Evolutionary conservation across 2,888 invertebrate species (phyloP), one percentile per base, ranked within the genome.

Genomic region (Embidobia sp.): DNA sequence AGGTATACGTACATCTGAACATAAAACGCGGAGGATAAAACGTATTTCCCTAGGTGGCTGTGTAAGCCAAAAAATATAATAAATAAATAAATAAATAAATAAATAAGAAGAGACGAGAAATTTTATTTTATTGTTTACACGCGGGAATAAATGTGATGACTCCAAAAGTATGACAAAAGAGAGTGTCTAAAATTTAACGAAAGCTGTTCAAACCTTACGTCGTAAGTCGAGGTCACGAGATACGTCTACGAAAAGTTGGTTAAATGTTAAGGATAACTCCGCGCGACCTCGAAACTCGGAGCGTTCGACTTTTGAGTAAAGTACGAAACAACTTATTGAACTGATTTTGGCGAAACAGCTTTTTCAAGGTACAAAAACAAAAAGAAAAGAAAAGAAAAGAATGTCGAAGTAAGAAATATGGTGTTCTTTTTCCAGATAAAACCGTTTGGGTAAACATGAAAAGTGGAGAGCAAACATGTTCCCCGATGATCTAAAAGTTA

Each of bases 171-270:
- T 15, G 10, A 44, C 31, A 26, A 16, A 13, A 8, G 15, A 19
- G 53, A 33, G 15, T n/a, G 48, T 33, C 27, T 53, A 55, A 46
- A 37, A 63, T 64, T 64, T 73, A 73, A 73, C 64, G 64, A 72
- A 53, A 29, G 33, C 10, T 31, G 18, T 48, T 29, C 26, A 72
- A 51, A 55, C 64, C 53, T 66, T 66, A 64, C 40, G 44, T 55
- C 75, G 69, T 69, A 69, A 64, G 69, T 76, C 75, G 75, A 76
- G 75, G 69, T 76, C 75, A 46, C 37, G 15, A 7, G 53, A 53
- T 57, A 59, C 19, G 7, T 59, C 33, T 49, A 27, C 49, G 35
- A 51, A 75, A 78, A 78, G 70, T 72, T 67, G 27, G 51, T 61
- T 35, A 35, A 51, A 67, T 64, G 51, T 59, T 48, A 63, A 11